Evolutionary conservation across 2,113 vertebrate species (phyloP).

Genomic region (Rhombomys opimus): DNA sequence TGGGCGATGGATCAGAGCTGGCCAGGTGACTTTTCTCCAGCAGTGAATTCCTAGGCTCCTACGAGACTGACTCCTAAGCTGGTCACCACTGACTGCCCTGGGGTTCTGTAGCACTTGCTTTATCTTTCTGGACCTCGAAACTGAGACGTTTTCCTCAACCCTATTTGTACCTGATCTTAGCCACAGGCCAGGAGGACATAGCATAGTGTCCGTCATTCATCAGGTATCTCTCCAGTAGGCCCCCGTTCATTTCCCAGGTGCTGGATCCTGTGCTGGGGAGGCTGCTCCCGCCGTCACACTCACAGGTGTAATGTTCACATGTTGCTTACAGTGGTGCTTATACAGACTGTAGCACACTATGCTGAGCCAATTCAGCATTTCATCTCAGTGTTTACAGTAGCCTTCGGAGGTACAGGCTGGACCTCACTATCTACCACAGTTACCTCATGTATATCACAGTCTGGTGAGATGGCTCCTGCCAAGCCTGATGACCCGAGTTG

Average conservation of each 20-base stretch:
- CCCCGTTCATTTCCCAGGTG: neutral
- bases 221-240: neutral
- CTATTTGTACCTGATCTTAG: neutral
- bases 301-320: rapidly evolving
- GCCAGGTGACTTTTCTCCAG: slow-evolving; percentile 52
- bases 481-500: neutral
- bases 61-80: slow-evolving; percentile 72
- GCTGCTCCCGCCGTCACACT: neutral
- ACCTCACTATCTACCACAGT: neutral
- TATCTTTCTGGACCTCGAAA: slow-evolving; percentile 46
- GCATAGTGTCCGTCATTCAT: neutral
- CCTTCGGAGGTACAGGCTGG: neutral
- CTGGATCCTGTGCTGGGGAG: neutral
- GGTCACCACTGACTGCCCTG: neutral
- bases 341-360: neutral
- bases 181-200: neutral
- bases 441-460: neutral
- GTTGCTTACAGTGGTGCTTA: neutral
- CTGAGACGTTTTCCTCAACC: neutral
- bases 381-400: neutral
- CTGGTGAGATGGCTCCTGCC: neutral
- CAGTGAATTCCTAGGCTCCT: slow-evolving; percentile 73
- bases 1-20: neutral
- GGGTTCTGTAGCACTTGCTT: neutral
- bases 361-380: neutral